These are phyloP conservation scores for Luperina testacea DNA, from an alignment of 2,888 invertebrate genomes.

Conservation along the genomic window DNA sequence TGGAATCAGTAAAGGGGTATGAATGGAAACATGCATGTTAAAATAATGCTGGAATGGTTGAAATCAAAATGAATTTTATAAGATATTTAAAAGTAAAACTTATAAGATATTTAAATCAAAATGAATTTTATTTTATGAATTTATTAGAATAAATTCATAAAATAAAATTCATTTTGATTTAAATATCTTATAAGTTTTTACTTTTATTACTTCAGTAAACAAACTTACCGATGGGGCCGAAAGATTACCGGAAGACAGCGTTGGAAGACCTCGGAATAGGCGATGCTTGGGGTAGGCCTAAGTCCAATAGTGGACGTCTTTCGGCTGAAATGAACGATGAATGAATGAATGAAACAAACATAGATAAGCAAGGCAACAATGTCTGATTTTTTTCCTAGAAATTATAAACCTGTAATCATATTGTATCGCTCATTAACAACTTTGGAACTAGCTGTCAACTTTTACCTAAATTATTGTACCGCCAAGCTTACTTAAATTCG, in stretches of 20 bases:
- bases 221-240: neutral
- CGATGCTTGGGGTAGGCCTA: neutral
- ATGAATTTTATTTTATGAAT: neutral
- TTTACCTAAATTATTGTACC: conserved; percentile 8
- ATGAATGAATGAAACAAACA: neutral
- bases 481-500: conserved; percentile 11
- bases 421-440: neutral
- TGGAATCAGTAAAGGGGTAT: conserved; percentile 24
- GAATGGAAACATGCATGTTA: conserved; percentile 31
- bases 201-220: conserved; percentile 2
- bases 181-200: conserved; percentile 21
- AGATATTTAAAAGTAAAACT: too few species aligned
- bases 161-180: conserved; percentile 1
- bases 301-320: neutral
- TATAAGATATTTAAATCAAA: too few species aligned
- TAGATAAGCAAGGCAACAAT: neutral
- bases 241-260: neutral
- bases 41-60: conserved; percentile 7
- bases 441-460: neutral
- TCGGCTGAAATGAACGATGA: neutral
- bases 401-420: neutral
- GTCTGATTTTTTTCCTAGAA: conserved; percentile 2
- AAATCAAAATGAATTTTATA: conserved; percentile 3
- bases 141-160: neutral
- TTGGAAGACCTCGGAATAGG: neutral